These are phyloP conservation scores for Acipenser transmontanus DNA, from an alignment of 2,797 vertebrate genomes.

Conservation along the genomic window DNA sequence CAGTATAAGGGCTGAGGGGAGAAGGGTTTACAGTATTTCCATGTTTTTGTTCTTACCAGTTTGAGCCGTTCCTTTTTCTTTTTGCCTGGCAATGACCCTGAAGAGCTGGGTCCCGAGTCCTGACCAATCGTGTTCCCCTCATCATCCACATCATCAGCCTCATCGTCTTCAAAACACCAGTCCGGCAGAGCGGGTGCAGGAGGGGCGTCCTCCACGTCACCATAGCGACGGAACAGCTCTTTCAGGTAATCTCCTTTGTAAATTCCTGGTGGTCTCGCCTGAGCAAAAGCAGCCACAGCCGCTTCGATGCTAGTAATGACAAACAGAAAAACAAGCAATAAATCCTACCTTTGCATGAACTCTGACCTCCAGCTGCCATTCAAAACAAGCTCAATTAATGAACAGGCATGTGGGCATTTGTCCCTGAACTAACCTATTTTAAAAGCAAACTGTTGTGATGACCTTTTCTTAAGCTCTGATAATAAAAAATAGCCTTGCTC, in stretches of 20 bases:
- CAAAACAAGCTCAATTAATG: not conserved
- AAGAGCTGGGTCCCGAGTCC: conserved; percentile 86
- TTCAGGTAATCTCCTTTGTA: conserved; percentile 97
- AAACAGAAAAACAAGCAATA: not conserved
- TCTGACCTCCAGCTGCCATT: too few relatives aligned
- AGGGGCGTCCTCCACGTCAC: conserved; percentile 84
- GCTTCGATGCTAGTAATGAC: conserved; percentile 73
- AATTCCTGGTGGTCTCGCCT: conserved; percentile 90
- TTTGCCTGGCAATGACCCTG: conserved; percentile 72
- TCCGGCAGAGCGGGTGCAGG: conserved; percentile 81
- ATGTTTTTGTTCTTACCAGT: conserved; percentile 62
- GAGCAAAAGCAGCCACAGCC: conserved; percentile 83
- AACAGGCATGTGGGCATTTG: not conserved
- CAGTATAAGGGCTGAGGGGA: not conserved
- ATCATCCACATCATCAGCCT: conserved; percentile 57
- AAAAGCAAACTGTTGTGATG: too few relatives aligned
- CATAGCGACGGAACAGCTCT: conserved; percentile 91
- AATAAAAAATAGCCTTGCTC: not conserved
- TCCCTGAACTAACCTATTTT: too few relatives aligned
- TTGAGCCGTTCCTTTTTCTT: conserved; percentile 89
- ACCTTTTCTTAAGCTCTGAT: too few relatives aligned
- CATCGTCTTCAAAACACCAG: conserved; percentile 92
- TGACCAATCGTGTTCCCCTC: conserved; percentile 69
- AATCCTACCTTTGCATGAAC: not conserved
- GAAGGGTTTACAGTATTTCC: not conserved